A percentile compares a stretch with the other conserved stretches of the same genome.
Evolutionary conservation across 2,888 invertebrate species (phyloP).

Genomic region (Pollenia labialis): DNA sequence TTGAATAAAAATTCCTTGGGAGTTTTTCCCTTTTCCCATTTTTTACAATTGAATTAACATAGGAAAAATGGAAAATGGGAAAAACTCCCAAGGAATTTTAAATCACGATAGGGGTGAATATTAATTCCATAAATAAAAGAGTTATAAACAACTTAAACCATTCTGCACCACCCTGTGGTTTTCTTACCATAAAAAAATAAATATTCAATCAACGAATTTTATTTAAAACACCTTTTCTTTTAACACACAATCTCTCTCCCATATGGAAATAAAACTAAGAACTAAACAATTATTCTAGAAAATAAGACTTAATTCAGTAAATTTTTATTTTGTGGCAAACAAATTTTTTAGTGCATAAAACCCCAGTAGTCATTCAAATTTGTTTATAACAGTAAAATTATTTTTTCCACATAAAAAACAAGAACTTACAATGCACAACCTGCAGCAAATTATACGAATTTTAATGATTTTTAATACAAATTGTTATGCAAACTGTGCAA

Average conservation of each 20-base stretch:
- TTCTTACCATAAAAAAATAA: background rate
- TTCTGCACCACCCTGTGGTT: too few relatives aligned
- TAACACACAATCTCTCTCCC: background rate
- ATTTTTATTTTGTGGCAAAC: background rate
- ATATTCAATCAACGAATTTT: too few relatives aligned
- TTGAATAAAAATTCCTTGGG: too few relatives aligned
- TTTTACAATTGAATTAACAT: too few relatives aligned
- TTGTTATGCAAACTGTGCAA: slow-evolving; percentile 2
- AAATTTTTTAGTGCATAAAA: slow-evolving; percentile 67
- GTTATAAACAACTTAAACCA: too few relatives aligned
- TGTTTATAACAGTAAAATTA: slow-evolving; percentile 38
- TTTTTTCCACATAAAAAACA: background rate
- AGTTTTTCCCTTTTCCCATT: too few relatives aligned
- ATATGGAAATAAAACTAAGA: background rate
- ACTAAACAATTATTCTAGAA: background rate
- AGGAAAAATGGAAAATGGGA: too few relatives aligned
- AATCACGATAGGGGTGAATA: too few relatives aligned
- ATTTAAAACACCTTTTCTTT: too few relatives aligned
- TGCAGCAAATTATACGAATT: background rate
- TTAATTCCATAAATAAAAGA: too few relatives aligned
- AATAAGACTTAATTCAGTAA: background rate
- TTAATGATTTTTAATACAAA: slow-evolving; percentile 24
- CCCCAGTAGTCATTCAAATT: slow-evolving; percentile 52
- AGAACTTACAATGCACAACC: background rate
- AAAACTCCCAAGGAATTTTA: too few relatives aligned